These are phyloP conservation scores for Cricetomys ansorgei DNA, from an alignment of 2,113 vertebrate genomes.

Conservation along the genomic window DNA sequence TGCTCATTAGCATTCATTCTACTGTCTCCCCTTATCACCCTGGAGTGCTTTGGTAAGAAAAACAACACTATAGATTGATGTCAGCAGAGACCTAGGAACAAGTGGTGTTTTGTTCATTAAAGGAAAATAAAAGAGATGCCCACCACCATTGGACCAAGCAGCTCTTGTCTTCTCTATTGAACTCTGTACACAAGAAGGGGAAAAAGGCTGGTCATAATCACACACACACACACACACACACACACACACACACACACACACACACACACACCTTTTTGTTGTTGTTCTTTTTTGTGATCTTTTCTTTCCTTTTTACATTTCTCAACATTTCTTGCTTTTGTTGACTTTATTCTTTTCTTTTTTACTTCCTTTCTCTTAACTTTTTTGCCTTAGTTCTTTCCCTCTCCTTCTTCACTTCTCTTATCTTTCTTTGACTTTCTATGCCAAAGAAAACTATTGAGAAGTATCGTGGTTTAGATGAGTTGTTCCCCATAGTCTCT, in stretches of 20 bases:
- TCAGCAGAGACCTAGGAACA: conserved; percentile 1
- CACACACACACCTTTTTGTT: background rate
- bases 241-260: no score
- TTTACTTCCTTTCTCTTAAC: background rate
- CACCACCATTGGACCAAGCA: rapidly evolving
- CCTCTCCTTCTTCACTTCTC: background rate
- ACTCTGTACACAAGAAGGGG: background rate
- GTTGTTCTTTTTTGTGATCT: background rate
- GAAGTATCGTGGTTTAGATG: background rate
- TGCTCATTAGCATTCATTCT: background rate
- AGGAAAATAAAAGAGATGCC: background rate
- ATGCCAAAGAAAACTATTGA: background rate
- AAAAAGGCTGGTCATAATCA: background rate
- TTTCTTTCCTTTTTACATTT: background rate
- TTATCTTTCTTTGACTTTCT: background rate
- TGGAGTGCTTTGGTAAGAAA: background rate
- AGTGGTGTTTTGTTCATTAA: background rate
- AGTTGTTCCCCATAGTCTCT: background rate
- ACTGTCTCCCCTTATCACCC: background rate
- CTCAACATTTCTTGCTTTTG: background rate
- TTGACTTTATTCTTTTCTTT: background rate
- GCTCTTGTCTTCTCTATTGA: background rate
- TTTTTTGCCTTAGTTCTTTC: background rate
- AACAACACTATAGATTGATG: conserved; percentile 5
- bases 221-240: no score